phyloP scores from a whole-genome alignment of 2,888 invertebrate species.

The Zeuzera pyrina region DNA sequence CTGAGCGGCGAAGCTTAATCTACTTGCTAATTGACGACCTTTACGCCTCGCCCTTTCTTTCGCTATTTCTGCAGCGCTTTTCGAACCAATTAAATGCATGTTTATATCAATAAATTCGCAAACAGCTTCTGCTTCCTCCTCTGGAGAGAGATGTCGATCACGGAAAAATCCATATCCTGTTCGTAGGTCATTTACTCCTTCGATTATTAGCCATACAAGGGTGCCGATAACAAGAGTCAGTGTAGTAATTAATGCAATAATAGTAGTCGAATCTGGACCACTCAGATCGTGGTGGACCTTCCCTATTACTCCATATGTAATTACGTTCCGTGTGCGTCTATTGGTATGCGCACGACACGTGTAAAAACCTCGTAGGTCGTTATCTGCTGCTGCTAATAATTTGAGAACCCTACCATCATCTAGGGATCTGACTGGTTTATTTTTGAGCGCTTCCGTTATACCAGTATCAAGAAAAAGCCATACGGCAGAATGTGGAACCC shows the following conservation, averaged over 20 bases:
- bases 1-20: conserved; percentile 36
- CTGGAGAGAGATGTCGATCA: conserved; percentile 45
- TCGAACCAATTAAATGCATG: conserved; percentile 32
- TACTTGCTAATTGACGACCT: conserved; percentile 30
- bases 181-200: conserved; percentile 49
- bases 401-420: conserved; percentile 50
- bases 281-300: conserved; percentile 35
- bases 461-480: conserved; percentile 50
- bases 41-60: conserved; percentile 42
- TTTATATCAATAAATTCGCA: conserved; percentile 52
- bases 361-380: conserved; percentile 51
- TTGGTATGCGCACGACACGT: conserved; percentile 48
- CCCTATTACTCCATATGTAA: conserved; percentile 58
- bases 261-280: conserved; percentile 41
- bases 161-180: conserved; percentile 57
- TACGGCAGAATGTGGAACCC: conserved; percentile 31
- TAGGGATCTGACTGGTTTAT: conserved; percentile 31
- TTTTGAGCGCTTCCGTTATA: conserved; percentile 21
- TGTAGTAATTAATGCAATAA: conserved; percentile 44
- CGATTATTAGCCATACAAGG: conserved; percentile 43
- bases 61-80: conserved; percentile 35
- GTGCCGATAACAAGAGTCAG: conserved; percentile 40
- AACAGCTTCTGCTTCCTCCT: conserved; percentile 50
- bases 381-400: conserved; percentile 38
- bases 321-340: conserved; percentile 40